Evolutionary conservation across 2,797 vertebrate species (phyloP).

Genomic region (Hippoglossus hippoglossus): DNA sequence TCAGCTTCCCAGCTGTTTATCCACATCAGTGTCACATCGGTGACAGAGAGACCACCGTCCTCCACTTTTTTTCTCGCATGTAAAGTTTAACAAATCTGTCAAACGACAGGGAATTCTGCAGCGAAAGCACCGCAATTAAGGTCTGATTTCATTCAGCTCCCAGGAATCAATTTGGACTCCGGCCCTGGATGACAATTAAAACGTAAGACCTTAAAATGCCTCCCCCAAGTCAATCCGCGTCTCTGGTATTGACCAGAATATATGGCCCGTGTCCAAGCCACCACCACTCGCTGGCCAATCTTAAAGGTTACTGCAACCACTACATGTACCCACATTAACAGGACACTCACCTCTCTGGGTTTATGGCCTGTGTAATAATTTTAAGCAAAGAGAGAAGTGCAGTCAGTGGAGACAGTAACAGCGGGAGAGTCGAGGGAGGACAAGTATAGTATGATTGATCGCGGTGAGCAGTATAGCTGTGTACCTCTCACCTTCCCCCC

Average conservation of each 20-base stretch:
- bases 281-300: slow-evolving; percentile 71
- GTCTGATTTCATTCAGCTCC: slow-evolving; percentile 45
- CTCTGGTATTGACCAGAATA: slow-evolving; percentile 75
- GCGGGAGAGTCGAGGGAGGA: slow-evolving; percentile 80
- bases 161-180: slow-evolving; percentile 66
- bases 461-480: slow-evolving; percentile 75
- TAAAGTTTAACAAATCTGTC: slow-evolving; percentile 21
- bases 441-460: slow-evolving; percentile 85
- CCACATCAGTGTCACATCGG: not conserved
- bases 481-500: slow-evolving; percentile 75
- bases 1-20: slow-evolving; percentile 6
- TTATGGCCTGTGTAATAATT: slow-evolving; percentile 86
- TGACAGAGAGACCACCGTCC: not conserved
- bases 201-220: slow-evolving; percentile 70
- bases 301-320: slow-evolving; percentile 84
- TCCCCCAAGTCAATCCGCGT: slow-evolving; percentile 66
- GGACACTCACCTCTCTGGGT: slow-evolving; percentile 80
- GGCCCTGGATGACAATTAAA: slow-evolving; percentile 74
- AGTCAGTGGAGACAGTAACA: slow-evolving; percentile 83
- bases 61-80: slow-evolving; percentile 11
- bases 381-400: slow-evolving; percentile 84
- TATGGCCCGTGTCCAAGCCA: slow-evolving; percentile 77
- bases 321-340: slow-evolving; percentile 83
- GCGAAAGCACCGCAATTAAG: slow-evolving; percentile 39
- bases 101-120: slow-evolving; percentile 28